Base-by-base conservation (phyloP, 1,140 invertebrate genomes). In the Yoshiicerus persimilis region DNA sequence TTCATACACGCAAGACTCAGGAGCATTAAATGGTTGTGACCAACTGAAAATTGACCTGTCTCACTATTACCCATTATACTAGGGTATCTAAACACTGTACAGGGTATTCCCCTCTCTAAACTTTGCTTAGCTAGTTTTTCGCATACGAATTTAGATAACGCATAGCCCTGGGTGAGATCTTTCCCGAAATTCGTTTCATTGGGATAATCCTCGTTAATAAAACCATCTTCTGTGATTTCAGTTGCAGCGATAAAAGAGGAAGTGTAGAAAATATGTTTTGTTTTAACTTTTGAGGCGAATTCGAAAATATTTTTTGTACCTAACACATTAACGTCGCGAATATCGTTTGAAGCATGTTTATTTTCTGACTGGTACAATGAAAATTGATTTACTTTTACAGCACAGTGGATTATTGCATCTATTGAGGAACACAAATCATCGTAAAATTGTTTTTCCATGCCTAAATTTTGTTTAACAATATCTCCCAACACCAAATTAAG, bases 1-100 rank as follows among this genome's bases (percentile, higher is more conserved):
- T 85, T 88, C 47, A 85, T 38, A 30, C 41, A 88, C 4, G 87
- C 34, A 0, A 88, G 64, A 20, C 77, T 13, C 2, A 83, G 36
- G 32, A 88, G 36, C 87, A 88, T 88, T 62, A 84, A 75, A 88
- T 88, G 77, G 13, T 88, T 88, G 56, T 84, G 36, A 23, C 83
- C 36, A 16, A 88, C 80, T 16, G 87, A 84, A 75, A 88, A 85
- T 30, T 23, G 8, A 3, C 87, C 87, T 25, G 87, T 84, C 38
- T 38, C 27, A 85, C 80, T 66, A 38, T 88, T 30, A 20, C 87
- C 84, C 47, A 77, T 34, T 34, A 88, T 41, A n/a, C 41, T 38
- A 11, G 62, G 47, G 25, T 84, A 88, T 47, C 87, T 84, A 25
- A 85, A 64, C 2, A 38, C 25, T 27, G 77, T 88, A 25, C 87